Evolutionary conservation across 2,888 invertebrate genomes (phyloP).

Genomic region (Nezara viridula): DNA sequence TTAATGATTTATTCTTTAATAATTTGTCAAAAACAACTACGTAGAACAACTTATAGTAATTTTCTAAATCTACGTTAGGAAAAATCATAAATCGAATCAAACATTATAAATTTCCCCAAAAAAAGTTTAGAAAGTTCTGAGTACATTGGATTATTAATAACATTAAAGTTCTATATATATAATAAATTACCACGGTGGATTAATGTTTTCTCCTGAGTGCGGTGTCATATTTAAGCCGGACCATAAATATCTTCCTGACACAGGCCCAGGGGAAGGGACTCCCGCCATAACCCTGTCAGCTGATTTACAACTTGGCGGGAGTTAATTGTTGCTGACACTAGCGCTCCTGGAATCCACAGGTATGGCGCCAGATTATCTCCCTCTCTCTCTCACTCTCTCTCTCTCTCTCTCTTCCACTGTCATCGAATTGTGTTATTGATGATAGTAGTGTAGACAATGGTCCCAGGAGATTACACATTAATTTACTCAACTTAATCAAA

Average conservation of each 20-base stretch:
- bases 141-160: neutral
- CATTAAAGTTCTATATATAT: neutral
- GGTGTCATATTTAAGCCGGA: neutral
- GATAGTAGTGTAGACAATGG: neutral
- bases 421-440: neutral
- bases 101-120: no score
- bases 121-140: no score
- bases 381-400: neutral
- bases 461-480: neutral
- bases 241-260: neutral
- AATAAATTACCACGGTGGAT: neutral
- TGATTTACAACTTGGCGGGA: conserved; percentile 40
- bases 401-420: no score
- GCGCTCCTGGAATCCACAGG: conserved; percentile 10
- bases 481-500: conserved; percentile 9
- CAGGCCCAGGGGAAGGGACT: neutral
- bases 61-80: no score
- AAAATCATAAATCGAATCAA: no score
- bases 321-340: conserved; percentile 30
- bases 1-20: no score
- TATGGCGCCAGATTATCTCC: neutral
- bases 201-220: conserved; percentile 29
- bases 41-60: no score
- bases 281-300: neutral
- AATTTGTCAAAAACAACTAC: no score